Evolutionary conservation across 2,888 invertebrate genomes (phyloP).

Genomic region (Thera obeliscata): DNA sequence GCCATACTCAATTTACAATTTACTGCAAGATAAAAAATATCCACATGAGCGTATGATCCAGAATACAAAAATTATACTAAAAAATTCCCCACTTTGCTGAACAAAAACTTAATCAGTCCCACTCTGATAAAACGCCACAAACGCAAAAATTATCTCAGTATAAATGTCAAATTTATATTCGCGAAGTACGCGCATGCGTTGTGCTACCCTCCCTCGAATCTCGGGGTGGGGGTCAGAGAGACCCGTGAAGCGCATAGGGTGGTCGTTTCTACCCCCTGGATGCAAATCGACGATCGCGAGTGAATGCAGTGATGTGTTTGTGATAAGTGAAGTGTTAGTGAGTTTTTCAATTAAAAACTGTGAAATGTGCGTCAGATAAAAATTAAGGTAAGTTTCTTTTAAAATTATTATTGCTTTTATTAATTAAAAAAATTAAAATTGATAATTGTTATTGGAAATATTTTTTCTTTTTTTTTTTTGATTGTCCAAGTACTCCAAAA

Average conservation of each 20-base stretch:
- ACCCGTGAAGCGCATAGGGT: constrained; percentile 19
- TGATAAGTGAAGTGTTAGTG: constrained; percentile 17
- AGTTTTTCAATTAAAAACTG: constrained; percentile 16
- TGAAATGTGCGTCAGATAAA: constrained; percentile 37
- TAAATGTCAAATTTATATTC: constrained; percentile 43
- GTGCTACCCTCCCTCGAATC: constrained; percentile 15
- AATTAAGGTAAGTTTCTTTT: constrained; percentile 29
- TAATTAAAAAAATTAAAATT: no score
- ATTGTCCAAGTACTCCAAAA: no score
- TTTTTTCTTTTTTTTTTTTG: no score
- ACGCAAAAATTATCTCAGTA: constrained; percentile 42
- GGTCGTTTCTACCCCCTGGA: constrained; percentile 40
- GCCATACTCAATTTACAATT: no score
- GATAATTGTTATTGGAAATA: no score
- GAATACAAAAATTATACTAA: not conserved
- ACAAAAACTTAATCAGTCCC: constrained; percentile 31
- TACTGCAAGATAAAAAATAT: no score
- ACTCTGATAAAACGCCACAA: constrained; percentile 33
- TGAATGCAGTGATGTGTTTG: constrained; percentile 50
- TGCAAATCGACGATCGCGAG: constrained; percentile 38
- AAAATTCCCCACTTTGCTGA: not conserved
- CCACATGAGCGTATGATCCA: not conserved
- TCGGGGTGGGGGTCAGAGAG: constrained; percentile 41
- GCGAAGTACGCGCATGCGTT: constrained; percentile 38
- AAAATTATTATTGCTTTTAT: no score